A percentile compares a stretch with the other conserved stretches of the same genome.
These are phyloP conservation scores for Lepisosteus osseus DNA, from an alignment of 2,113 vertebrate genomes.

Conservation along the genomic window DNA sequence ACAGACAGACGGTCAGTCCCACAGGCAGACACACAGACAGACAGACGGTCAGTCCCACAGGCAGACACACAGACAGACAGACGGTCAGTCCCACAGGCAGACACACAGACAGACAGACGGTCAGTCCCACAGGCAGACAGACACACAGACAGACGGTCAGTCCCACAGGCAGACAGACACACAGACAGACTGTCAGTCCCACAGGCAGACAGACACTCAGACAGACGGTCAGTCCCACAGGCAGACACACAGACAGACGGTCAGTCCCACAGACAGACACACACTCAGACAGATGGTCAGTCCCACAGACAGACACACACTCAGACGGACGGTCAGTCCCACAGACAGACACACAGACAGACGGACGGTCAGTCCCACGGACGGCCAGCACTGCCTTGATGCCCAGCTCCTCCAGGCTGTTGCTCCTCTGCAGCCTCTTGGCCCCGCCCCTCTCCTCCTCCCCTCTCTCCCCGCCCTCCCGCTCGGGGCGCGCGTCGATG, in stretches of 20 bases:
- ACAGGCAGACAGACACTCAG: too few species aligned
- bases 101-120: neutral
- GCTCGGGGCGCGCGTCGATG: slow-evolving; percentile 48
- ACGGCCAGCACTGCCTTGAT: slow-evolving; percentile 63
- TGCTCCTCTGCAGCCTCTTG: slow-evolving; percentile 61
- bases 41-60: neutral
- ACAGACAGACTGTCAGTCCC: too few species aligned
- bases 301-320: neutral
- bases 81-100: neutral
- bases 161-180: too few species aligned
- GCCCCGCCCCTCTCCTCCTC: slow-evolving; percentile 20
- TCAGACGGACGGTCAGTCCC: neutral
- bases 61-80: neutral
- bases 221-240: too few species aligned
- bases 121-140: neutral
- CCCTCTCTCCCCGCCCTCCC: slow-evolving; percentile 52
- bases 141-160: too few species aligned
- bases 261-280: too few species aligned
- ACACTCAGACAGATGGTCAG: too few species aligned
- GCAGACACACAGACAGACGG: too few species aligned
- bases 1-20: too few species aligned
- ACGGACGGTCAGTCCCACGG: neutral
- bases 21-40: too few species aligned
- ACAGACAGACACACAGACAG: neutral
- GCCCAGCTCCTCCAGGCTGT: slow-evolving; percentile 83